Evolutionary conservation across 2,113 vertebrate genomes (phyloP).

Genomic region (Sinocyclocheilus grahami): DNA sequence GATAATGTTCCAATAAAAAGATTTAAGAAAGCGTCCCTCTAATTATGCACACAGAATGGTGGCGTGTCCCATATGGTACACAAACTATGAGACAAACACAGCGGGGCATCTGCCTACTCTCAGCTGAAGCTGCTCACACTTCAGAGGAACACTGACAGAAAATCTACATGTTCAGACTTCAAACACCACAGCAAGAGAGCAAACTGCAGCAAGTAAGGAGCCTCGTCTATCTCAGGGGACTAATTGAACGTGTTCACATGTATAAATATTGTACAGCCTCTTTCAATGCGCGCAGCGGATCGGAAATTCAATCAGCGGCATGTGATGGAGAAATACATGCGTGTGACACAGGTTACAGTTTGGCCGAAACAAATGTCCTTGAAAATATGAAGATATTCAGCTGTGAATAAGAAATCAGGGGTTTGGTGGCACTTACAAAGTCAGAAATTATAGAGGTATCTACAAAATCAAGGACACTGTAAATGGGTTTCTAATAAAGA

Average conservation of each 20-base stretch:
- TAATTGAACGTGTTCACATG: slow-evolving; percentile 41
- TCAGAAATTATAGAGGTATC: not conserved
- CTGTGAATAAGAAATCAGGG: not conserved
- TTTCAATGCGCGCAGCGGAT: not conserved
- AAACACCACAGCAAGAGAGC: slow-evolving; percentile 25
- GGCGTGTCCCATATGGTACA: slow-evolving; percentile 13
- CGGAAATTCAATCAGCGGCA: slow-evolving; percentile 25
- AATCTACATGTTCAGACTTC: slow-evolving; percentile 47
- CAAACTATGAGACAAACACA: slow-evolving; percentile 27
- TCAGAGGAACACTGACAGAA: slow-evolving; percentile 27
- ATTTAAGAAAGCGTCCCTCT: slow-evolving; percentile 10
- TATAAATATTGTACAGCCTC: slow-evolving; percentile 51
- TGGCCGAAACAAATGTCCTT: not conserved
- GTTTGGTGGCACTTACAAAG: not conserved
- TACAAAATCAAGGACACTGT: not conserved
- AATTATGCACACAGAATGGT: slow-evolving; percentile 22
- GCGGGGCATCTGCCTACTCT: slow-evolving; percentile 6
- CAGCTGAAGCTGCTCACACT: not conserved
- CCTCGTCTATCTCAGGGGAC: slow-evolving; percentile 35
- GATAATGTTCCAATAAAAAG: not conserved
- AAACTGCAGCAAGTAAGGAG: not conserved
- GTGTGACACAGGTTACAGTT: not conserved
- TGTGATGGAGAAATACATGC: slow-evolving; percentile 22
- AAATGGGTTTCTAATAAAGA: not conserved
- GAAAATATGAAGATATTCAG: not conserved